Conservation (phyloP, 1,140 invertebrate species). For the Drosophila biarmipes region DNA sequence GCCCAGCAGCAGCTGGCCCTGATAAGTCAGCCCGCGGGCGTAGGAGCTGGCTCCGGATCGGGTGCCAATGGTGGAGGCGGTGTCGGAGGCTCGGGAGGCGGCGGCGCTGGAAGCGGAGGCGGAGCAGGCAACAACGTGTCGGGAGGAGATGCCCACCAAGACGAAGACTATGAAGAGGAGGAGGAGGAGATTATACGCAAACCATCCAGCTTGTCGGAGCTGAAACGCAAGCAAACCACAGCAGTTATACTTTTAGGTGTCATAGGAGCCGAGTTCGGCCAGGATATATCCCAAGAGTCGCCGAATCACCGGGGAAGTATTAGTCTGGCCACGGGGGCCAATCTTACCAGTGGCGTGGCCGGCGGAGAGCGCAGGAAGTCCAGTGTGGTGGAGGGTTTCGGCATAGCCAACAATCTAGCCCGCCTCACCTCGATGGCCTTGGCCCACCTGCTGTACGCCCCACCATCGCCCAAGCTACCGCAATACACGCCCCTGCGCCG, state of each 20-base stretch:
- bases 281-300: constrained; percentile 91
- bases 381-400: constrained; percentile 95
- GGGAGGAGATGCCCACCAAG: constrained; percentile 50
- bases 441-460: constrained; percentile 96
- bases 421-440: constrained; percentile 96
- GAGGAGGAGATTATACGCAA: constrained; percentile 92
- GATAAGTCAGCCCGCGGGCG: constrained; percentile 70
- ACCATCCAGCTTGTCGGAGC: constrained; percentile 93
- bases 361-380: constrained; percentile 89
- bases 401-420: constrained; percentile 95
- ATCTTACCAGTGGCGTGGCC: constrained; percentile 1
- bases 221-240: constrained; percentile 97
- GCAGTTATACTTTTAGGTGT: constrained; percentile 98
- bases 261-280: constrained; percentile 98
- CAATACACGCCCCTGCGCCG: constrained; percentile 95
- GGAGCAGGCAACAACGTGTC: constrained; percentile 10
- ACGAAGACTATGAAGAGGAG: constrained; percentile 93
- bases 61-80: constrained; percentile 19
- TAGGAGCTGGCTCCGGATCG: constrained; percentile 21
- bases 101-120: constrained; percentile 1
- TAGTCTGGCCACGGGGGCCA: constrained; percentile 82
- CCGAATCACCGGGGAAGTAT: constrained; percentile 78
- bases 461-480: constrained; percentile 92
- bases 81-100: constrained; percentile 1
- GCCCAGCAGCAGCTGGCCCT: constrained; percentile 82